These are phyloP conservation scores for Ahaetulla prasina DNA, from an alignment of 2,113 vertebrate species.

Conservation along the genomic window DNA sequence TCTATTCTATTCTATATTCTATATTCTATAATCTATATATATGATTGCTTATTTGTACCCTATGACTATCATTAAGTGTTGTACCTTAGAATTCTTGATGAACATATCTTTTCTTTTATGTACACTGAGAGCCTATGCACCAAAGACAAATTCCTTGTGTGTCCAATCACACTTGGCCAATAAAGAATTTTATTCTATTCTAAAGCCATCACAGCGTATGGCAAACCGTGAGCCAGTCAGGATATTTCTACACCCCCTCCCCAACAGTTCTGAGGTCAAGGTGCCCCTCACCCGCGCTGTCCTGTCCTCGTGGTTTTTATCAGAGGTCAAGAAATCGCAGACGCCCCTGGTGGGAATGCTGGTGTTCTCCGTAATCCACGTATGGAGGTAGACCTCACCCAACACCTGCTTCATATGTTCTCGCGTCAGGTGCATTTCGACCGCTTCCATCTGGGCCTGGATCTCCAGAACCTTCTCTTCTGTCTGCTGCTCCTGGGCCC, in stretches of 20 bases:
- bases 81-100: no score
- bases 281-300: conserved; percentile 80
- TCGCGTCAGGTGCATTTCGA: conserved; percentile 83
- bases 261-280: not conserved
- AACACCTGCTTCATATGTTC: conserved; percentile 95
- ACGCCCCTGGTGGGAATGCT: conserved; percentile 89
- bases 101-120: no score
- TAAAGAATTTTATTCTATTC: no score
- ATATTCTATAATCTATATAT: no score
- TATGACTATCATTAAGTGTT: no score
- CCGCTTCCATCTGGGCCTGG: conserved; percentile 76
- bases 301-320: conserved; percentile 79
- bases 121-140: no score
- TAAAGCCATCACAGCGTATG: not conserved
- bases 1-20: no score
- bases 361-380: conserved; percentile 86
- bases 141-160: no score
- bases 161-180: no score
- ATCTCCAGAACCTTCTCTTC: conserved; percentile 80
- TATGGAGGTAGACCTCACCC: conserved; percentile 93
- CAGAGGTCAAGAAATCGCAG: conserved; percentile 84
- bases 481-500: conserved; percentile 56
- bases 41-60: no score
- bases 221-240: not conserved
- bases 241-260: not conserved